Evolutionary conservation across 2,113 vertebrate genomes (phyloP).

Genomic region (Calidris pygmaea): DNA sequence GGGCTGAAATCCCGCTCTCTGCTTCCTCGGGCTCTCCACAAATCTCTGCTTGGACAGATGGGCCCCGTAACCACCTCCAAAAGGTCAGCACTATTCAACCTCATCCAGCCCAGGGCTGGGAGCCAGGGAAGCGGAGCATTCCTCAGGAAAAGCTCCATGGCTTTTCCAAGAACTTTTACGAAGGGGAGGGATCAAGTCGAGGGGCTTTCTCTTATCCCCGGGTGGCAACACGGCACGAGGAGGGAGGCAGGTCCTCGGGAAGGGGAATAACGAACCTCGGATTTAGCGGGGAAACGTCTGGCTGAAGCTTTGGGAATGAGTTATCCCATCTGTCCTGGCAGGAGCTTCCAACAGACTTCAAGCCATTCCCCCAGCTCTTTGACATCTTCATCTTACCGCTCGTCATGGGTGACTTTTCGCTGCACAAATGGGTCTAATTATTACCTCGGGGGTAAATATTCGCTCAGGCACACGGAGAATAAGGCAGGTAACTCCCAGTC

Average conservation of each 20-base stretch:
- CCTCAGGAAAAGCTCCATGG: background rate
- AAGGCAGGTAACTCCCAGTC: constrained; percentile 33
- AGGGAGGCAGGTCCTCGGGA: background rate
- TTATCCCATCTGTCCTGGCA: background rate
- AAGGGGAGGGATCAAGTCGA: background rate
- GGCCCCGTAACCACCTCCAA: background rate
- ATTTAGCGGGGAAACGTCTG: background rate
- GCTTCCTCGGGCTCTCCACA: background rate
- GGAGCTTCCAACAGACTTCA: background rate
- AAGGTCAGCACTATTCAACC: background rate
- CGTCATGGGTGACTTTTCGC: background rate
- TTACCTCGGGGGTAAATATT: constrained; percentile 47
- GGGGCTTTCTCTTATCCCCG: rapidly evolving
- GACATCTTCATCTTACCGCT: background rate
- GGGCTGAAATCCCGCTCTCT: background rate
- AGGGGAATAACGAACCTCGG: background rate
- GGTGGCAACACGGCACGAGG: rapidly evolving
- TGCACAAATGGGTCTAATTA: background rate
- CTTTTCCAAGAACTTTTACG: background rate
- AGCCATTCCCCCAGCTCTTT: background rate
- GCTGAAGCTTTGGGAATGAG: background rate
- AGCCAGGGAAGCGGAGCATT: background rate
- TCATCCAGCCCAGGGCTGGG: background rate
- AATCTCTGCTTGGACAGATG: background rate
- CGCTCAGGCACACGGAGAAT: background rate